These are phyloP conservation scores for Nesidiocoris tenuis DNA, from an alignment of 2,888 invertebrate genomes.

Conservation along the genomic window DNA sequence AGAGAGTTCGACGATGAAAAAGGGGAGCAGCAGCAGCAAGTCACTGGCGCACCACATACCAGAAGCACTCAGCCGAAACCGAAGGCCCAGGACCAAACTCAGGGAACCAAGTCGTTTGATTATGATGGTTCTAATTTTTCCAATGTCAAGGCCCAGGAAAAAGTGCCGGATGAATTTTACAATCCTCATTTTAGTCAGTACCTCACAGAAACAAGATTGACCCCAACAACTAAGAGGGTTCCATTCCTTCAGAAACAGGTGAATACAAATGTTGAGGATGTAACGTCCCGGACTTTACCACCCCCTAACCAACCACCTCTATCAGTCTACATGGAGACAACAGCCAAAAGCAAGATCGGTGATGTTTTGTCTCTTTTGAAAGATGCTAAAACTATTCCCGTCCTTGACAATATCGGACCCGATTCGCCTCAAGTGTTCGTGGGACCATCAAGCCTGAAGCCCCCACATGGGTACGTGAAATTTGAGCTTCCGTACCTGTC, in stretches of 20 bases:
- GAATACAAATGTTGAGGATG: background rate
- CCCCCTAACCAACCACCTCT: constrained; percentile 79
- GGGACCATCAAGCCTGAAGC: constrained; percentile 71
- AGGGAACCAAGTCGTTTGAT: background rate
- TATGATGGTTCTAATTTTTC: background rate
- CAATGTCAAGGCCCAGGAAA: constrained; percentile 20
- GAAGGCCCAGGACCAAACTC: background rate
- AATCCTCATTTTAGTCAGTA: constrained; percentile 29
- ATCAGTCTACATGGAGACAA: constrained; percentile 70
- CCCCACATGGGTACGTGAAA: constrained; percentile 72
- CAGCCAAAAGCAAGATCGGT: constrained; percentile 62
- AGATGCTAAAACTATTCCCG: constrained; percentile 71
- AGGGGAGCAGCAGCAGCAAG: constrained; percentile 40
- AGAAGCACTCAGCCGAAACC: constrained; percentile 8
- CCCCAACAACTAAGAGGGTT: constrained; percentile 33
- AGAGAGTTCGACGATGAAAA: constrained; percentile 52
- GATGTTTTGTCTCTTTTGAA: constrained; percentile 71
- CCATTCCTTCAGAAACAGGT: constrained; percentile 36
- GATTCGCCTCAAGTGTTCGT: constrained; percentile 72
- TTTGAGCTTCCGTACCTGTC: constrained; percentile 82
- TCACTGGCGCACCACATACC: background rate
- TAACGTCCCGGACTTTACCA: constrained; percentile 49
- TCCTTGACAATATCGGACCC: constrained; percentile 70
- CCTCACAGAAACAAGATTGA: constrained; percentile 19
- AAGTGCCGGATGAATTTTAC: constrained; percentile 27